A percentile compares a stretch with the other conserved stretches of the same genome.
Conservation (phyloP, 2,797 vertebrate species). For the Poecile montanus region DNA sequence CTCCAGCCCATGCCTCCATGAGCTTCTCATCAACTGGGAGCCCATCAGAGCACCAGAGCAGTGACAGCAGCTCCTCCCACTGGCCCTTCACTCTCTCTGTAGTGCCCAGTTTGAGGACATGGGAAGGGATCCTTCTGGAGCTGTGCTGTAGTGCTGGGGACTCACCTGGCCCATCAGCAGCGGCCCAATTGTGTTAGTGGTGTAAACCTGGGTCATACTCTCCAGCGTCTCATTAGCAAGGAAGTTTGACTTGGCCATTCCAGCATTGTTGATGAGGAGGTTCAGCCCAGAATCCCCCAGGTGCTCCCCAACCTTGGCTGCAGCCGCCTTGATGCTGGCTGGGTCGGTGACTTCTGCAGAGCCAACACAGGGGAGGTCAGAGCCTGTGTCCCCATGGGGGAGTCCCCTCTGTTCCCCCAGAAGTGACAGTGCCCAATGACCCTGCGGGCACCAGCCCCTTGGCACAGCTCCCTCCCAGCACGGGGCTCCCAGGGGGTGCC, state of each 20-base stretch:
- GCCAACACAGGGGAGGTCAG: background rate
- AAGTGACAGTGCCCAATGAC: background rate
- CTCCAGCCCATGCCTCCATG: background rate
- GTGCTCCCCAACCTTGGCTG: background rate
- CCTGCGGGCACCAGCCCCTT: rapidly evolving
- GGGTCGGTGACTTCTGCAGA: background rate
- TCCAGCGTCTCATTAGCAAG: background rate
- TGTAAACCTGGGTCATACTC: background rate
- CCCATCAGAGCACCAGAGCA: rapidly evolving
- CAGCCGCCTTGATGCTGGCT: background rate
- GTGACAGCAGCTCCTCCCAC: background rate
- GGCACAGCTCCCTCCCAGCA: background rate
- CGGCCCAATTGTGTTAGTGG: background rate
- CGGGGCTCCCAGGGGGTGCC: rapidly evolving
- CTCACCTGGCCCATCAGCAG: conserved; percentile 56
- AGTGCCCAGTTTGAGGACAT: background rate
- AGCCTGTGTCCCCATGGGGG: rapidly evolving
- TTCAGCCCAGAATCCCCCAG: conserved; percentile 5
- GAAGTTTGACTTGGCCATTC: rapidly evolving
- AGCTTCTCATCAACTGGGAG: background rate
- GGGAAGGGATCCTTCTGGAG: background rate
- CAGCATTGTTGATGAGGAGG: conserved; percentile 60
- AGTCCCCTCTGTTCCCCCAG: background rate
- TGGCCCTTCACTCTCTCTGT: background rate
- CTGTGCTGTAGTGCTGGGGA: background rate